A percentile compares a stretch with the other conserved stretches of the same genome.
Evolutionary conservation across 2,888 invertebrate genomes (phyloP).

Genomic region (Octonoba sinensis): DNA sequence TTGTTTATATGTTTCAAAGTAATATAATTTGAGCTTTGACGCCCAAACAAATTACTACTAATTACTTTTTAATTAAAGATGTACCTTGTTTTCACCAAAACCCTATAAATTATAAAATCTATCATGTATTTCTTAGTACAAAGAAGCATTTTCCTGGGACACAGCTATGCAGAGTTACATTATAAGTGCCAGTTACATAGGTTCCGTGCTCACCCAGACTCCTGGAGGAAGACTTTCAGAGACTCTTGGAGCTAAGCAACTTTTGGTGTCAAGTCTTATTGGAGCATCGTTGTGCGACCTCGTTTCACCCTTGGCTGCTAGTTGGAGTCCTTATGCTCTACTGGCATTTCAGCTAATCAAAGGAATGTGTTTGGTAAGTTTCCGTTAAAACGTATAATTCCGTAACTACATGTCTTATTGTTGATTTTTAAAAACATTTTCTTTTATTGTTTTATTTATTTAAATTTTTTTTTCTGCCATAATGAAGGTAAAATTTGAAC

Average conservation of each 20-base stretch:
- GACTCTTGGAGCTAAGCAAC: constrained; percentile 86
- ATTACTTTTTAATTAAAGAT: too few relatives aligned
- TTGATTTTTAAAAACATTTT: too few relatives aligned
- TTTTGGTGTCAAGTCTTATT: constrained; percentile 84
- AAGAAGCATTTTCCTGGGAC: constrained; percentile 76
- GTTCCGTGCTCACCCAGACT: constrained; percentile 86
- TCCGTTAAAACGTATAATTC: too few relatives aligned
- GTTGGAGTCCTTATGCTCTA: constrained; percentile 9
- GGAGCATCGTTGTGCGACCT: constrained; percentile 21
- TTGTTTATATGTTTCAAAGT: too few relatives aligned
- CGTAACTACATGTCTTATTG: too few relatives aligned
- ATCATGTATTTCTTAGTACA: neutral
- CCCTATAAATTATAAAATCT: too few relatives aligned
- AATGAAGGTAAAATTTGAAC: too few relatives aligned
- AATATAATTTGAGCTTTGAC: too few relatives aligned
- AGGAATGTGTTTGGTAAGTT: constrained; percentile 26
- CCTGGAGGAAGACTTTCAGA: constrained; percentile 87
- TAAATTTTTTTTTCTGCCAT: too few relatives aligned
- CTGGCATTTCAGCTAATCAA: constrained; percentile 28
- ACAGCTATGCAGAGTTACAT: constrained; percentile 83
- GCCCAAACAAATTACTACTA: too few relatives aligned
- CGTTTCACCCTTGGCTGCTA: constrained; percentile 15
- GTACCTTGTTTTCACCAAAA: too few relatives aligned
- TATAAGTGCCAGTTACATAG: constrained; percentile 89
- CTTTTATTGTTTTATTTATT: too few relatives aligned